A percentile compares a stretch with the other conserved stretches of the same genome.
phyloP scores from a whole-genome alignment of 2,113 vertebrate genomes.

The Tachycineta bicolor region DNA sequence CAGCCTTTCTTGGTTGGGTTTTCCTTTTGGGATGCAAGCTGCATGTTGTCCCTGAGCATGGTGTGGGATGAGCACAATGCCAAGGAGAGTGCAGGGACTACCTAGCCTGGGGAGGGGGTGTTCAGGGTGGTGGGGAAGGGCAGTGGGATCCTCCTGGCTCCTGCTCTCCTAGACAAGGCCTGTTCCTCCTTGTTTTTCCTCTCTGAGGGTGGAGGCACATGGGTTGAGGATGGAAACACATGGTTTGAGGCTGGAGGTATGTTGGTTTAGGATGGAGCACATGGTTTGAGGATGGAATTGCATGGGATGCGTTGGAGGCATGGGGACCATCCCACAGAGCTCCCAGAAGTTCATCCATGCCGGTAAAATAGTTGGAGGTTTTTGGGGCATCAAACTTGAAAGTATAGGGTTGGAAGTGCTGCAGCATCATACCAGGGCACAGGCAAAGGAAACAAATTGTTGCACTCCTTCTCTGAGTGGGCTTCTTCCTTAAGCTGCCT shows the following conservation, averaged over 20 bases:
- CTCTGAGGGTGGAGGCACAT: neutral
- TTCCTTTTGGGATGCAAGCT: neutral
- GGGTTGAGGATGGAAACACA: neutral
- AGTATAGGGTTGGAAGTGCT: neutral
- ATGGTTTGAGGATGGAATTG: neutral
- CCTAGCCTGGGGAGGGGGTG: neutral
- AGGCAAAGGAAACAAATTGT: neutral
- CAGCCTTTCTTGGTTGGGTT: neutral
- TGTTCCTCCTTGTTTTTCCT: neutral
- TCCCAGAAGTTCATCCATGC: neutral
- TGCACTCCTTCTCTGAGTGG: neutral
- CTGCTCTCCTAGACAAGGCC: neutral
- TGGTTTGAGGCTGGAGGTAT: neutral
- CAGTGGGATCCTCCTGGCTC: neutral
- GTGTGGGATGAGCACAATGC: too few relatives aligned
- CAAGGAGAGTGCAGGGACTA: neutral
- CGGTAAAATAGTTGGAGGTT: neutral
- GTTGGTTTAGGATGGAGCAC: neutral
- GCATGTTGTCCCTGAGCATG: accelerated
- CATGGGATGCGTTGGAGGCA: neutral
- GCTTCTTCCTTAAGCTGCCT: neutral
- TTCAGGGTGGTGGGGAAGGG: neutral
- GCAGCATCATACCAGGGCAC: accelerated
- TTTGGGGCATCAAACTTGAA: neutral
- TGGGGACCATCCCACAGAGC: neutral